A percentile compares a stretch with the other conserved stretches of the same genome.
Evolutionary conservation across 2,797 vertebrate species (phyloP).

Genomic region (Xenops minutus): DNA sequence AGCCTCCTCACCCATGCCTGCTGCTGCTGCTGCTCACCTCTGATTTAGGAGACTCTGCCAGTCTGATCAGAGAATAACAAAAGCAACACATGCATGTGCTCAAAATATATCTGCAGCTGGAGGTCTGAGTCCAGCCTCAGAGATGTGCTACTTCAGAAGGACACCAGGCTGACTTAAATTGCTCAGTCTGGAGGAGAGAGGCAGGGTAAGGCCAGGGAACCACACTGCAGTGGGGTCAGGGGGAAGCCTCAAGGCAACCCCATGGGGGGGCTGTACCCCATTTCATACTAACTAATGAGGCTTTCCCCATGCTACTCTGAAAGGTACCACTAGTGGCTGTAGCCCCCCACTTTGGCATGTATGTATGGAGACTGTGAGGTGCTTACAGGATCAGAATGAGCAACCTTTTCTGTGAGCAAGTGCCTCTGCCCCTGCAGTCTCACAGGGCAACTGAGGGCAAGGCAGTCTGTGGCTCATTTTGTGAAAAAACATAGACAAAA

Average conservation of each 20-base stretch:
- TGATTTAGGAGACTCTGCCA: background rate
- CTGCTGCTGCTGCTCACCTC: background rate
- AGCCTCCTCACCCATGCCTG: background rate
- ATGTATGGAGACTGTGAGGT: background rate
- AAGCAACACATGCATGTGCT: background rate
- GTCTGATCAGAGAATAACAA: background rate
- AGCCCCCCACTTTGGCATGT: background rate
- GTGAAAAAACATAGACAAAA: background rate
- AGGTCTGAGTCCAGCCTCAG: background rate
- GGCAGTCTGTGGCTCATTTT: fast-evolving
- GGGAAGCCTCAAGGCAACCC: background rate
- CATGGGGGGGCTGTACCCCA: fast-evolving
- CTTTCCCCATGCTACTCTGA: background rate
- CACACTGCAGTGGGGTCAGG: background rate
- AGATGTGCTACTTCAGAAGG: background rate
- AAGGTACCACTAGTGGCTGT: fast-evolving
- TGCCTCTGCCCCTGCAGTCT: background rate
- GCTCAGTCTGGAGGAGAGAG: background rate
- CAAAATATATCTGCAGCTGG: background rate
- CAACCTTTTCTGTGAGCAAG: background rate
- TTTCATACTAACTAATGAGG: background rate
- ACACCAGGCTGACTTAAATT: background rate
- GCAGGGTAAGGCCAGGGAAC: fast-evolving
- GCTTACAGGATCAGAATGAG: background rate
- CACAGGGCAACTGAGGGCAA: background rate